Evolutionary conservation across 1,140 invertebrate species (phyloP).

Genomic region (Ceratosolen fusciceps): DNA sequence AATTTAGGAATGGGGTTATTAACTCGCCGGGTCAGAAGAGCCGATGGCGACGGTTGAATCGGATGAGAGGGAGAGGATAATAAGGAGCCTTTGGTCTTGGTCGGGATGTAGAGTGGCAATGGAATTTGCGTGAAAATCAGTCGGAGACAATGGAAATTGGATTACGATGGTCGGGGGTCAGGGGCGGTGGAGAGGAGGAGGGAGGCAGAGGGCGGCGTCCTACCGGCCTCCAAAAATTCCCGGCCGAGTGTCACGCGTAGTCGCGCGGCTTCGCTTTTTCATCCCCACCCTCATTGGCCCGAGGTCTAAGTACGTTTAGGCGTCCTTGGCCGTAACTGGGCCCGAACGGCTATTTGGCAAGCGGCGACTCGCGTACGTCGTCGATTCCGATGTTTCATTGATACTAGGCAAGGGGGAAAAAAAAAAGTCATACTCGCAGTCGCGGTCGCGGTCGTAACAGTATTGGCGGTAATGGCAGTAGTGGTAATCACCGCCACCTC

Average conservation of each 20-base stretch:
- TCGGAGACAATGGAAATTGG: not conserved
- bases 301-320: not conserved
- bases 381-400: conserved; percentile 53
- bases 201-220: not conserved
- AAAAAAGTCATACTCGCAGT: conserved; percentile 48
- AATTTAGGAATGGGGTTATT: no score
- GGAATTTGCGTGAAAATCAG: no score
- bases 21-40: no score
- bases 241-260: not conserved
- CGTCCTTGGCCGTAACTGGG: conserved; percentile 40
- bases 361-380: conserved; percentile 44
- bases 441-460: not conserved
- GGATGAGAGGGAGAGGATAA: no score
- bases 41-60: no score
- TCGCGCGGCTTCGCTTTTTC: not conserved
- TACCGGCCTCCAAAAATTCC: not conserved
- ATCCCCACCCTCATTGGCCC: not conserved
- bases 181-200: not conserved
- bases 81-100: no score
- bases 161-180: not conserved
- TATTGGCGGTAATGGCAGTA: no score
- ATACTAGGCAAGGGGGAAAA: conserved; percentile 56
- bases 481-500: not conserved
- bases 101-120: not conserved
- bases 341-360: conserved; percentile 53